phyloP scores from a whole-genome alignment of 2,888 invertebrate genomes.

The Steinernema hermaphroditum region DNA sequence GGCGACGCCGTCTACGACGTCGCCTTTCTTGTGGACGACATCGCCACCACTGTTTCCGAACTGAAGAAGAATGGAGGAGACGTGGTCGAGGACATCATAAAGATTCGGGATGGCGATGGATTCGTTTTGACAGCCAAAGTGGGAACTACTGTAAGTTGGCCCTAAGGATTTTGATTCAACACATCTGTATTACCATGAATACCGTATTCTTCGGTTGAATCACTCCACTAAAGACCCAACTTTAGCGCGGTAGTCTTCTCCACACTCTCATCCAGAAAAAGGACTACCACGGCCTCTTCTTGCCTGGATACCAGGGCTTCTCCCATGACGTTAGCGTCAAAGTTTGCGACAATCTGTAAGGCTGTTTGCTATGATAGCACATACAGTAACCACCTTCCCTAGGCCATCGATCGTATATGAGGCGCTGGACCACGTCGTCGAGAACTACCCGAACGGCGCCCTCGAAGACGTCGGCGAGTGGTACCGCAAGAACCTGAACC shows the following conservation, averaged over 20 bases:
- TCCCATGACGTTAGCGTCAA: constrained; percentile 39
- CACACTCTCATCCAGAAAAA: constrained; percentile 87
- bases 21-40: constrained; percentile 84
- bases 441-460: constrained; percentile 86
- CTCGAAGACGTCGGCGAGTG: constrained; percentile 77
- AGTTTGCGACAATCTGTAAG: constrained; percentile 46
- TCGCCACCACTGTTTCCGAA: constrained; percentile 77
- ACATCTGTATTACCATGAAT: no score
- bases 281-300: constrained; percentile 79
- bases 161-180: background rate
- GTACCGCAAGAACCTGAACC: constrained; percentile 73
- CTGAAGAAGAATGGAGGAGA: constrained; percentile 46
- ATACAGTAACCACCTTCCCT: background rate
- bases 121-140: constrained; percentile 81
- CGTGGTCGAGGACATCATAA: constrained; percentile 82
- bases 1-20: constrained; percentile 27
- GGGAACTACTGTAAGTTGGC: constrained; percentile 76
- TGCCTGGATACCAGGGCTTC: constrained; percentile 77
- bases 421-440: constrained; percentile 93
- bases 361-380: background rate
- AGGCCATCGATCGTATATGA: constrained; percentile 70
- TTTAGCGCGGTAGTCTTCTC: constrained; percentile 87
- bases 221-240: no score
- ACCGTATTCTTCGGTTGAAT: no score
- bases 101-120: constrained; percentile 82